Evolutionary conservation across 2,113 vertebrate genomes (phyloP).

Genomic region (Motacilla tschutschensis): DNA sequence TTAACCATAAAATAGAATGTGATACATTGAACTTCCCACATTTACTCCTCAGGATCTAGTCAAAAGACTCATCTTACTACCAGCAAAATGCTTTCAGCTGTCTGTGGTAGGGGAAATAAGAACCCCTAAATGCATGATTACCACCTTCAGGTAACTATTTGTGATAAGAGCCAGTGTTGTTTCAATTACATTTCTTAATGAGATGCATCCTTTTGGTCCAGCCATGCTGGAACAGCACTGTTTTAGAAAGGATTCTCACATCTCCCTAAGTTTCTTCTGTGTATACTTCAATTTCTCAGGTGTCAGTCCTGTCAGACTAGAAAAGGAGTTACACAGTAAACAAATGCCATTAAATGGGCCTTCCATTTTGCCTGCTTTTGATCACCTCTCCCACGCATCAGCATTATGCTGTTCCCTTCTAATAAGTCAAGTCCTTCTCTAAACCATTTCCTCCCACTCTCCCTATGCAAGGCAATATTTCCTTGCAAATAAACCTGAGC

Average conservation of each 20-base stretch:
- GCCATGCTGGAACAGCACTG: background rate
- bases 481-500: background rate
- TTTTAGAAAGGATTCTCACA: background rate
- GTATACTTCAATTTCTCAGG: background rate
- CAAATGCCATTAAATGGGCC: background rate
- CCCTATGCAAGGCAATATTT: background rate
- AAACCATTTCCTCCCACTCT: background rate
- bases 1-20: background rate
- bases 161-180: background rate
- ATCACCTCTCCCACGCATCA: background rate
- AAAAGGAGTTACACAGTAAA: background rate
- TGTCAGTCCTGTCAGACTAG: conserved; percentile 28
- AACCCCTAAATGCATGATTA: background rate
- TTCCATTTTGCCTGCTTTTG: background rate
- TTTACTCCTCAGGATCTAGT: background rate
- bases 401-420: background rate
- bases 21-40: background rate
- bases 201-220: background rate
- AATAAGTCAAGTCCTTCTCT: background rate
- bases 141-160: conserved; percentile 11
- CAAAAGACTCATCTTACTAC: conserved; percentile 2
- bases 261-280: background rate
- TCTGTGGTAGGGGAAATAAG: conserved; percentile 7
- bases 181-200: background rate
- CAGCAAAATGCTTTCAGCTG: conserved; percentile 23